Evolutionary conservation across 2,113 vertebrate species (phyloP), one percentile per base, ranked within the genome.

Genomic region (Alligator mississippiensis): DNA sequence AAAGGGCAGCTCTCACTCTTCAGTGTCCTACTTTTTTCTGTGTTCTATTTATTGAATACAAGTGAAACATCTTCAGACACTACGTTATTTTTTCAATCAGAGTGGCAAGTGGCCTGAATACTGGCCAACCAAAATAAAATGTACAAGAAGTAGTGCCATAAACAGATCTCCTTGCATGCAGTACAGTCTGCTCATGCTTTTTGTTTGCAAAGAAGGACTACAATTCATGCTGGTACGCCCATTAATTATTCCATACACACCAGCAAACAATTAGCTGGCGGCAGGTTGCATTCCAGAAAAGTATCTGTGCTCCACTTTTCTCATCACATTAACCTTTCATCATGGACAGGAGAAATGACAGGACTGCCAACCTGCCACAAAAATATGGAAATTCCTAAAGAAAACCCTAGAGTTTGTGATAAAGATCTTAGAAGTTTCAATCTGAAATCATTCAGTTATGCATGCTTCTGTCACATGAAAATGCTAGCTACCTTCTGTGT

Each of bases 51-150:
- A 2, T 2, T 0, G 34, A 82, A 25, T 57, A 79, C 47, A 60
- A 25, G 9, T 1, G 9, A 47, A 66, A 21, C 62, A 28, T 17
- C 3, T 0, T 5, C 3, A 30, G 72, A 60, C 75, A 38, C 24
- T 0, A 1, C n/a, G 25, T 13, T 3, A 0, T 47, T 75, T 2
- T 1, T 4, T 27, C 68, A 66, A 9, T 12, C 47, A 4, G n/a
- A 14, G 4, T 14, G 61, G 38, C 34, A 47, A 72, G 19, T 11
- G 24, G 4, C 88, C 16, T 24, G 25, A 24, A 62, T 62, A 10
- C 61, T 24, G 68, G 21, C 30, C 68, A 22, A 4, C 10, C 6
- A 66, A 15, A n/a, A 28, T 66, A 28, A 16, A 66, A 28, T n/a
- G 13, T 22, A 22, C 18, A 47, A 72, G 68, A 72, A 30, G 30